phyloP scores from a whole-genome alignment of 1,140 invertebrate genomes.

The Seison nebaliae region DNA sequence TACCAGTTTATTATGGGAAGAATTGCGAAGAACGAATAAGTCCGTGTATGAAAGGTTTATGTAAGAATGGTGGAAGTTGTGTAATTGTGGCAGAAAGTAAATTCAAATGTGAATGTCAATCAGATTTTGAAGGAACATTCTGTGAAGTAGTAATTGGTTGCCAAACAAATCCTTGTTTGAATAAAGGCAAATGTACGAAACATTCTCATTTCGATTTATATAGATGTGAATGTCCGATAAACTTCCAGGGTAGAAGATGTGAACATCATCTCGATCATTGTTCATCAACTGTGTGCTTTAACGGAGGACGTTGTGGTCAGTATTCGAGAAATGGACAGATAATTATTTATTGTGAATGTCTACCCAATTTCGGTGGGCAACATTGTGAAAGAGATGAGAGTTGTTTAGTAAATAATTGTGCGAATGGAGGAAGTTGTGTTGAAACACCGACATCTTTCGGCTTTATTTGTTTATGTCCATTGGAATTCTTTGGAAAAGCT shows the following conservation, averaged over 20 bases:
- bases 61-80: slow-evolving; percentile 28
- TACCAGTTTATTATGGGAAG: slow-evolving; percentile 43
- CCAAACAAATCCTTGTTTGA: slow-evolving; percentile 7
- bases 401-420: slow-evolving; percentile 7
- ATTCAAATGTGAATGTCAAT: slow-evolving; percentile 12
- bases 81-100: too few species aligned
- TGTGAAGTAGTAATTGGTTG: slow-evolving; percentile 10
- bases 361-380: slow-evolving; percentile 45
- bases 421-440: slow-evolving; percentile 2
- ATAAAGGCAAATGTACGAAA: slow-evolving; percentile 9
- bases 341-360: slow-evolving; percentile 20
- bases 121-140: slow-evolving; percentile 5
- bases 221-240: slow-evolving; percentile 14
- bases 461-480: slow-evolving; percentile 43
- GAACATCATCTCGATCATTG: slow-evolving; percentile 45
- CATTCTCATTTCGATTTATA: too few species aligned
- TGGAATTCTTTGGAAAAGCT: too few species aligned
- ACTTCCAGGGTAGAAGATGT: slow-evolving; percentile 7
- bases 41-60: slow-evolving; percentile 50
- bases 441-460: slow-evolving; percentile 1
- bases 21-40: slow-evolving; percentile 54
- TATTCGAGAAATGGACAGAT: too few species aligned
- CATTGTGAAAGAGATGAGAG: too few species aligned
- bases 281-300: slow-evolving; percentile 42
- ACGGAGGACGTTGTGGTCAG: slow-evolving; percentile 62